A percentile compares a stretch with the other conserved stretches of the same genome.
Conservation (phyloP, 2,113 vertebrate species). For the Acanthisitta chloris region DNA sequence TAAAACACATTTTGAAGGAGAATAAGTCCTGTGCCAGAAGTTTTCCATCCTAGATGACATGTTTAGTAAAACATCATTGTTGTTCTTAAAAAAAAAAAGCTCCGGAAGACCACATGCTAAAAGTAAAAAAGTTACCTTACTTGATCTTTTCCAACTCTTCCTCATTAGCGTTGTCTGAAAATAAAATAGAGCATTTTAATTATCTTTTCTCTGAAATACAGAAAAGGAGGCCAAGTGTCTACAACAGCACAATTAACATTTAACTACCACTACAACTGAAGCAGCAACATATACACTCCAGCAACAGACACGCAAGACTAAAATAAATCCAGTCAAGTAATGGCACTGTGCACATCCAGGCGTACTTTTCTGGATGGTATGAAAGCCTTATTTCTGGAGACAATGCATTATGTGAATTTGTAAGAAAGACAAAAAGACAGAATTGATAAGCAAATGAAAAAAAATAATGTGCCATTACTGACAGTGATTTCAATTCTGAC, state of each 20-base stretch:
- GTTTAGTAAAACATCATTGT: background rate
- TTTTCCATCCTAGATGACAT: background rate
- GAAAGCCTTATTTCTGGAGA: background rate
- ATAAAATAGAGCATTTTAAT: constrained; percentile 94
- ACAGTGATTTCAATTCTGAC: background rate
- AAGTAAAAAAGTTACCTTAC: constrained; percentile 99
- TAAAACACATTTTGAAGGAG: background rate
- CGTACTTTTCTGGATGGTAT: background rate
- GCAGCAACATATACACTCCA: background rate
- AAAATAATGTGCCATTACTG: background rate
- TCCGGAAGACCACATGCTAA: constrained; percentile 78
- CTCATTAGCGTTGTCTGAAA: constrained; percentile 98
- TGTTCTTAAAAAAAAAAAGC: background rate
- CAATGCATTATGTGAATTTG: background rate
- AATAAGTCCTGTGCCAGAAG: background rate
- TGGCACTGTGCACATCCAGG: background rate
- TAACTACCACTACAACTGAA: background rate
- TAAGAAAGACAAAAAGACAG: background rate
- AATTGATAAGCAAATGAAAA: background rate
- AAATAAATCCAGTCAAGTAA: background rate
- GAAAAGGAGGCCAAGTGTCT: constrained; percentile 28
- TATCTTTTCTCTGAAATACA: constrained; percentile 68
- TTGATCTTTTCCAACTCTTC: constrained; percentile 99
- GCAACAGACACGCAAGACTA: background rate
- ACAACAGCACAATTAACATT: constrained; percentile 15